phyloP scores from a whole-genome alignment of 2,113 vertebrate genomes.

The Petroica traversi region DNA sequence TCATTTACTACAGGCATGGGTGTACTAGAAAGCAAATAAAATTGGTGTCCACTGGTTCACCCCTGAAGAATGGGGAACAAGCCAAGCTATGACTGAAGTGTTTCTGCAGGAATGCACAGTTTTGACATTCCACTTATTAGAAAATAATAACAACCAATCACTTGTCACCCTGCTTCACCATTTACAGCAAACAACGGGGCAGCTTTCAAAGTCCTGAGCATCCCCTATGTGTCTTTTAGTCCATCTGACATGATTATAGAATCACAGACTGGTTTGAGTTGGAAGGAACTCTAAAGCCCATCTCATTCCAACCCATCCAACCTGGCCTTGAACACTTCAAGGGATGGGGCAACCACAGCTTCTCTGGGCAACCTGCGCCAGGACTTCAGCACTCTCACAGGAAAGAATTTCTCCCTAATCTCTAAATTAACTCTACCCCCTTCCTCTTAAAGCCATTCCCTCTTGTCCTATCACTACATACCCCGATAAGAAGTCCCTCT shows the following conservation, averaged over 20 bases:
- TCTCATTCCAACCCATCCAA: rapidly evolving
- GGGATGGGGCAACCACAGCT: not conserved
- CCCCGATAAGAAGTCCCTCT: not conserved
- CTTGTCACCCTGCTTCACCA: not conserved
- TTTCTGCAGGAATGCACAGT: not conserved
- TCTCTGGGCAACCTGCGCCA: not conserved
- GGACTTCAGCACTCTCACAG: rapidly evolving
- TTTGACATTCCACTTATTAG: not conserved
- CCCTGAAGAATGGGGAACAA: not conserved
- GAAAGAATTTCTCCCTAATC: not conserved
- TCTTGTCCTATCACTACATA: not conserved
- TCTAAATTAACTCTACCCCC: not conserved
- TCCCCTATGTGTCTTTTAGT: not conserved
- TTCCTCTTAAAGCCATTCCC: not conserved
- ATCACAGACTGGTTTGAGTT: not conserved
- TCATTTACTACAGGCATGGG: not conserved
- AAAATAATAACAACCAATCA: not conserved
- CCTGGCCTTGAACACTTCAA: not conserved
- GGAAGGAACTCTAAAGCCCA: not conserved
- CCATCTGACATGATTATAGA: not conserved
- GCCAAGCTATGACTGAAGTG: not conserved
- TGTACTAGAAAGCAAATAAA: not conserved
- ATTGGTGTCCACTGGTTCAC: not conserved
- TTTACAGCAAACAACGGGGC: not conserved
- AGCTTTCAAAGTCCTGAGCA: not conserved